phyloP scores from a whole-genome alignment of 2,797 vertebrate species.

The Labeo calbasu region DNA sequence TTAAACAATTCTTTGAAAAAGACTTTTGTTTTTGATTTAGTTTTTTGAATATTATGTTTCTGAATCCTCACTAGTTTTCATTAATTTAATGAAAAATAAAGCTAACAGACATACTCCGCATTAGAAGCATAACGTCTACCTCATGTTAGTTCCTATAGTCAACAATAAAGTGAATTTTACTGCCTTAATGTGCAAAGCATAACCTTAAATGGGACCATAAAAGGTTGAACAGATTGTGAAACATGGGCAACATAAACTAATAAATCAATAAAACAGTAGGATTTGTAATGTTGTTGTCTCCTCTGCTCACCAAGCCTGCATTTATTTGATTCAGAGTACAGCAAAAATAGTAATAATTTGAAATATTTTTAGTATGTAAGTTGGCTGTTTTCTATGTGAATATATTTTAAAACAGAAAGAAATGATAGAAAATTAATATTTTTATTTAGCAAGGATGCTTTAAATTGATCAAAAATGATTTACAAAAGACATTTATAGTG shows the following conservation, averaged over 20 bases:
- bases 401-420: too few species aligned
- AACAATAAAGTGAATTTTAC: not conserved
- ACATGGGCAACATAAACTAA: not conserved
- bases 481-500: too few species aligned
- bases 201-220: not conserved
- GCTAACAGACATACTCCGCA: not conserved
- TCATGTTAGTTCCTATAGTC: not conserved
- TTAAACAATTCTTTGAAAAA: not conserved
- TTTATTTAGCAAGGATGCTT: too few species aligned
- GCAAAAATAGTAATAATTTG: too few species aligned
- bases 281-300: too few species aligned
- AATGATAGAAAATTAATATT: too few species aligned
- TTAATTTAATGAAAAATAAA: conserved; percentile 1
- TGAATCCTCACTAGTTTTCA: not conserved
- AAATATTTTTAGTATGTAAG: too few species aligned
- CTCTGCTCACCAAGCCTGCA: too few species aligned
- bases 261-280: too few species aligned
- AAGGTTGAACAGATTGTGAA: not conserved
- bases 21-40: not conserved
- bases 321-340: too few species aligned
- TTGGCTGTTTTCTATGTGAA: too few species aligned
- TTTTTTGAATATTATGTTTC: not conserved
- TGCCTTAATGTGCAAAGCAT: not conserved
- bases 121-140: not conserved
- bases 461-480: too few species aligned